Conservation (phyloP, 2,888 invertebrate species). For the Mystacides longicornis region DNA sequence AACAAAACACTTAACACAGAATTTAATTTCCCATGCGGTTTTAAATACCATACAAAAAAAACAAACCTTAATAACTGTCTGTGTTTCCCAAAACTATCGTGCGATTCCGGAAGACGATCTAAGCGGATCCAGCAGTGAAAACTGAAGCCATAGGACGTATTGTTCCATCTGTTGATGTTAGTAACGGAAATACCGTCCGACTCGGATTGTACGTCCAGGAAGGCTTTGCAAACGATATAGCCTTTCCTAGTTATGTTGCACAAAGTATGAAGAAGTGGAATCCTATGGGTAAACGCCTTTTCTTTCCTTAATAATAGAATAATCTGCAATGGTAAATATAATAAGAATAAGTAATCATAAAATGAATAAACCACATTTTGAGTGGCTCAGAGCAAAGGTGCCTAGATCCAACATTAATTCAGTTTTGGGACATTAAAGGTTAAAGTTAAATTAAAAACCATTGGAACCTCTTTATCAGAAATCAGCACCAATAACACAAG, state of each 20-base stretch:
- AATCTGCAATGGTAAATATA: slow-evolving; percentile 17
- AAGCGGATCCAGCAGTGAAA: slow-evolving; percentile 52
- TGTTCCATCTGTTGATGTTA: slow-evolving; percentile 50
- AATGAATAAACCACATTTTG: too few relatives aligned
- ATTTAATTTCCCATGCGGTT: too few relatives aligned
- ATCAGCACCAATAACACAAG: too few relatives aligned
- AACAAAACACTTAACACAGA: too few relatives aligned
- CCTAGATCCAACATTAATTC: too few relatives aligned
- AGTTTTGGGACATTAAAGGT: too few relatives aligned
- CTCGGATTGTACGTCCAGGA: slow-evolving; percentile 43
- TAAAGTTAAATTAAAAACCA: too few relatives aligned
- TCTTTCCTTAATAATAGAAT: slow-evolving; percentile 35
- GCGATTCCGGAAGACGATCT: slow-evolving; percentile 31
- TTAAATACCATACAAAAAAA: too few relatives aligned
- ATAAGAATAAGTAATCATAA: background rate
- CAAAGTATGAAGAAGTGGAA: slow-evolving; percentile 22
- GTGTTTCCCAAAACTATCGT: slow-evolving; percentile 31
- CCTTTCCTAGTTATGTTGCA: slow-evolving; percentile 24
- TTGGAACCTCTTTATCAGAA: too few relatives aligned
- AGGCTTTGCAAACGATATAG: slow-evolving; percentile 38
- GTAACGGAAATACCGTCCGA: slow-evolving; percentile 48
- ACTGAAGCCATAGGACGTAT: slow-evolving; percentile 49
- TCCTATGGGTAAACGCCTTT: slow-evolving; percentile 27
- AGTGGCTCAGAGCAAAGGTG: too few relatives aligned
- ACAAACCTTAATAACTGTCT: slow-evolving; percentile 39